Conservation (phyloP, 2,797 vertebrate species). For the Megaceryle alcyon region DNA sequence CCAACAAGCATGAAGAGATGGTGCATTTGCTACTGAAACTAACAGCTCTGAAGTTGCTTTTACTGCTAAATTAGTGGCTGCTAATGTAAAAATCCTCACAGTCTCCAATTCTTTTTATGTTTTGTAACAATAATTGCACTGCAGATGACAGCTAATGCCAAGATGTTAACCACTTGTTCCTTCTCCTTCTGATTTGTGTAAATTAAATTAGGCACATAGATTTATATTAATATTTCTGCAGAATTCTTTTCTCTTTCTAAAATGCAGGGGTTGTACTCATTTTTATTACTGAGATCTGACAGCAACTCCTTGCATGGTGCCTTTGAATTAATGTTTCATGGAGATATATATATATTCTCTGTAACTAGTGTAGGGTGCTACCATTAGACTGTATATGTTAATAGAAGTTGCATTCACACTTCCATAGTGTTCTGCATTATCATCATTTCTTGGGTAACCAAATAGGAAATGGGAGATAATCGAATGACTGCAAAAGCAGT, state of each 20-base stretch:
- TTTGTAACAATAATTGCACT: neutral
- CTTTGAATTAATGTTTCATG: slow-evolving; percentile 8
- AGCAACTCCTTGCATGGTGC: neutral
- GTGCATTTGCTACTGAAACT: neutral
- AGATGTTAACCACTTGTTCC: neutral
- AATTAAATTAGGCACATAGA: neutral
- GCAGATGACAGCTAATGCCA: neutral
- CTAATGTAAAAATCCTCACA: neutral
- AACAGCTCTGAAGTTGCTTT: neutral
- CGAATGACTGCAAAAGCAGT: neutral
- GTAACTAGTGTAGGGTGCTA: neutral
- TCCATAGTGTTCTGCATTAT: neutral
- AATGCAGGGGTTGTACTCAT: neutral
- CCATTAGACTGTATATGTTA: neutral
- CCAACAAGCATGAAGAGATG: neutral
- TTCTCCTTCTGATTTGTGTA: neutral
- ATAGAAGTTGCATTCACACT: neutral
- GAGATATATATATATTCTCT: neutral
- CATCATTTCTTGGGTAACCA: neutral
- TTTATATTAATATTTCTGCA: neutral
- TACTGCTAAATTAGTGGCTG: neutral
- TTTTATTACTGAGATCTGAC: neutral
- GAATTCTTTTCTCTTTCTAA: neutral
- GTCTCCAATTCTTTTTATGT: neutral
- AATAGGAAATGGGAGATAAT: neutral